Conservation (phyloP, 2,797 vertebrate genomes). For the Gephyroberyx darwinii region DNA sequence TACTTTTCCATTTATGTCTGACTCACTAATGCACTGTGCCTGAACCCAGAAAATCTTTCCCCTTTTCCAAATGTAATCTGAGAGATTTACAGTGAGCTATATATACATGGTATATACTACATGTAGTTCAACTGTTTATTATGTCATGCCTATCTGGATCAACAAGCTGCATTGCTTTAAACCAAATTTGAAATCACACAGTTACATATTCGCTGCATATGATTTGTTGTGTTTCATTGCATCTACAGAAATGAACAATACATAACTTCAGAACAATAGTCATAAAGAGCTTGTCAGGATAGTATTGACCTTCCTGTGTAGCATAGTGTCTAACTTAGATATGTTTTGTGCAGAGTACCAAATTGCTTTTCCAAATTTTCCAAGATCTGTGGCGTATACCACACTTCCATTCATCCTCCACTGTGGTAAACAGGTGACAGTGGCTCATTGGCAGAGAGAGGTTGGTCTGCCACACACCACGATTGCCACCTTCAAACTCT, state of each 20-base stretch:
- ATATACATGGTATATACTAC: conserved; percentile 3
- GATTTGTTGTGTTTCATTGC: not conserved
- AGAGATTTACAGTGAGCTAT: conserved; percentile 40
- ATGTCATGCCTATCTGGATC: conserved; percentile 8
- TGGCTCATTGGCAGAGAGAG: conserved; percentile 1
- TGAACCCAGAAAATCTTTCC: conserved; percentile 49
- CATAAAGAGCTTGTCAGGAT: not conserved
- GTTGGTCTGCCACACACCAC: conserved; percentile 7
- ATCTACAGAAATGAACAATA: not conserved
- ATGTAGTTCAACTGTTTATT: not conserved
- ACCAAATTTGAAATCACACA: not conserved
- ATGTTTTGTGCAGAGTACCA: not conserved
- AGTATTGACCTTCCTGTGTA: not conserved
- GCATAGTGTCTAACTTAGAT: not conserved
- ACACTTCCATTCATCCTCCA: not conserved
- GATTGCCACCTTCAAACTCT: conserved; percentile 7
- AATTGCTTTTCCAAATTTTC: conserved; percentile 4
- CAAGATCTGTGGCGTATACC: not conserved
- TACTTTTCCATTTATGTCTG: conserved; percentile 76
- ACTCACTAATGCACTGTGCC: conserved; percentile 60
- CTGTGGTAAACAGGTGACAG: conserved; percentile 14
- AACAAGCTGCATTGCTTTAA: not conserved
- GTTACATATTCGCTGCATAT: not conserved
- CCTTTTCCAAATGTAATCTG: conserved; percentile 39
- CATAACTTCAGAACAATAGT: not conserved